Conservation (phyloP, 2,113 vertebrate genomes). For the Lagopus muta region DNA sequence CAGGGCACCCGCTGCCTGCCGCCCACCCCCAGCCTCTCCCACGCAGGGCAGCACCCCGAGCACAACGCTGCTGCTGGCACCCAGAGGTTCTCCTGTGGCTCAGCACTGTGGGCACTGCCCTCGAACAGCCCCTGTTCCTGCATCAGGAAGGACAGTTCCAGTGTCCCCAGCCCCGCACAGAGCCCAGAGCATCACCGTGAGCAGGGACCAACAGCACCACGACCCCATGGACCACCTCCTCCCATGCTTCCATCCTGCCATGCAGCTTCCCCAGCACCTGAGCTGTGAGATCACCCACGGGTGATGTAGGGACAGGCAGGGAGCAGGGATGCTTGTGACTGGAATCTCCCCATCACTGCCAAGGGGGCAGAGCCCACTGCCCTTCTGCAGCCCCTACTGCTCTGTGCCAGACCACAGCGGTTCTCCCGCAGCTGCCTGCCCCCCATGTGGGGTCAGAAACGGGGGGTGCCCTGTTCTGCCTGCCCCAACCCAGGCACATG, state of each 20-base stretch:
- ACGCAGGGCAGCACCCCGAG: neutral
- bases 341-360: neutral
- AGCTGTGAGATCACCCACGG: neutral
- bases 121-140: neutral
- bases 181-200: neutral
- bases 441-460: fast-evolving
- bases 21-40: fast-evolving
- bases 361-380: neutral
- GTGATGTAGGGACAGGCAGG: neutral
- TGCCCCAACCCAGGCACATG: conserved; percentile 46
- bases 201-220: neutral
- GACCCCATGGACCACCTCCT: neutral
- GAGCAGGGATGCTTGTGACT: neutral
- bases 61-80: neutral
- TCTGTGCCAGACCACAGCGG: neutral
- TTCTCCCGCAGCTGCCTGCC: neutral
- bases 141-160: fast-evolving
- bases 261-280: neutral
- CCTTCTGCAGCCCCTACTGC: neutral
- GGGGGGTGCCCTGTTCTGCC: neutral
- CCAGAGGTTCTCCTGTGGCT: neutral
- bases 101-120: neutral
- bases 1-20: neutral
- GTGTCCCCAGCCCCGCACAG: neutral
- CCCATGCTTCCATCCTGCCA: neutral